A percentile compares a stretch with the other conserved stretches of the same genome.
phyloP scores from a whole-genome alignment of 2,888 invertebrate genomes.

The Caenorhabditis sp. region DNA sequence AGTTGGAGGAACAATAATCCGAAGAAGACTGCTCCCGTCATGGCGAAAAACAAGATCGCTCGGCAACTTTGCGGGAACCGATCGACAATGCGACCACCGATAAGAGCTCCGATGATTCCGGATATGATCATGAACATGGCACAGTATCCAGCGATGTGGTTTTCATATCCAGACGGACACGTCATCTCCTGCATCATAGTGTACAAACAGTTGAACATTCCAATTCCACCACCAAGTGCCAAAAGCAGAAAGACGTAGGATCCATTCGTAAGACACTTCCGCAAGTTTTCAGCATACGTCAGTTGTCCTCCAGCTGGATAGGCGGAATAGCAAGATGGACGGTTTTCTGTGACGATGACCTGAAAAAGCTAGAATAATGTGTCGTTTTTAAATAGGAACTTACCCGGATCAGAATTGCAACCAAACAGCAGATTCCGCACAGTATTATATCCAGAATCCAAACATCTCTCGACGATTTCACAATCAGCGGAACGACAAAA shows the following conservation, averaged over 20 bases:
- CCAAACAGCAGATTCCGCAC: neutral
- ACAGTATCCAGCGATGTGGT: constrained; percentile 13
- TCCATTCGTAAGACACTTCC: neutral
- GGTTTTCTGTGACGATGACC: neutral
- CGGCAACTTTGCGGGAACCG: neutral
- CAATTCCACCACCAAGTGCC: constrained; percentile 36
- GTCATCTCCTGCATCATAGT: constrained; percentile 30
- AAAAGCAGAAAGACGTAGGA: constrained; percentile 9
- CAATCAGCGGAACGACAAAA: constrained; percentile 10
- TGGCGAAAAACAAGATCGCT: neutral
- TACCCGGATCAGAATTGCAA: neutral
- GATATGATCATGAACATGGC: constrained; percentile 18
- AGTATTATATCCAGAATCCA: neutral
- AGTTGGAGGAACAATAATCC: constrained; percentile 27
- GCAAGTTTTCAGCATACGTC: neutral
- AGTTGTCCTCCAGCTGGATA: neutral
- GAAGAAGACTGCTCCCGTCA: constrained; percentile 1
- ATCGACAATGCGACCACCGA: constrained; percentile 17
- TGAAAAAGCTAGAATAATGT: neutral
- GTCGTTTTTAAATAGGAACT: neutral
- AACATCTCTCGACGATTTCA: constrained; percentile 19
- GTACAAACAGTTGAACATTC: constrained; percentile 49
- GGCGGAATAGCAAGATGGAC: neutral
- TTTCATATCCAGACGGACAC: constrained; percentile 35
- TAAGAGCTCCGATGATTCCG: constrained; percentile 18